A percentile compares a stretch with the other conserved stretches of the same genome.
Evolutionary conservation across 1,140 invertebrate genomes (phyloP).

Genomic region (Bombus sylvicola): DNA sequence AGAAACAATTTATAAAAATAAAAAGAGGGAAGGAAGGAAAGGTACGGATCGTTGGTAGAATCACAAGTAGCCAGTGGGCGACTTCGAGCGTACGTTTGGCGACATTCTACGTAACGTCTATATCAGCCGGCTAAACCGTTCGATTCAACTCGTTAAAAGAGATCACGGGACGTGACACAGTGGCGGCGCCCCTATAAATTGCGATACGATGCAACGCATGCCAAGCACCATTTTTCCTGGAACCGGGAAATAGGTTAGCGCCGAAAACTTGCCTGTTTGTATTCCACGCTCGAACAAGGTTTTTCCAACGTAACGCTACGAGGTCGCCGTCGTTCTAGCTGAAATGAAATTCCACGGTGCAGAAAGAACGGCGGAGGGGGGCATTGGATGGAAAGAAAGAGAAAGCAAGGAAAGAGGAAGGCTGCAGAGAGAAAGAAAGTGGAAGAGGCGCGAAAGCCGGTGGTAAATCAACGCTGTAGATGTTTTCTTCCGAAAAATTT

Average conservation of each 20-base stretch:
- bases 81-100: neutral
- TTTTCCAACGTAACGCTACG: slow-evolving; percentile 42
- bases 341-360: slow-evolving; percentile 66
- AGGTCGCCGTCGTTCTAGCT: slow-evolving; percentile 34
- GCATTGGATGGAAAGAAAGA: neutral
- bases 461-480: slow-evolving; percentile 71
- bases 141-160: slow-evolving; percentile 23
- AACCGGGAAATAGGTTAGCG: slow-evolving; percentile 56
- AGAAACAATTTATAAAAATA: neutral
- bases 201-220: slow-evolving; percentile 47
- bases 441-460: slow-evolving; percentile 52
- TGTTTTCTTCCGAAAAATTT: slow-evolving; percentile 72
- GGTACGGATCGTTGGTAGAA: neutral
- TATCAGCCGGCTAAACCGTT: neutral
- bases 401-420: too few relatives aligned
- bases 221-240: slow-evolving; percentile 53
- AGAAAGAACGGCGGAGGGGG: neutral
- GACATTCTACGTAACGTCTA: neutral
- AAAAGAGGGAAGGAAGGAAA: neutral
- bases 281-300: slow-evolving; percentile 50
- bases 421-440: neutral
- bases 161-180: slow-evolving; percentile 16
- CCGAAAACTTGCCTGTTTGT: slow-evolving; percentile 63
- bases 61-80: neutral
- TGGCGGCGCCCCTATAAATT: slow-evolving; percentile 50